phyloP scores from a whole-genome alignment of 2,797 vertebrate genomes.

The Rousettus madagascariensis region DNA sequence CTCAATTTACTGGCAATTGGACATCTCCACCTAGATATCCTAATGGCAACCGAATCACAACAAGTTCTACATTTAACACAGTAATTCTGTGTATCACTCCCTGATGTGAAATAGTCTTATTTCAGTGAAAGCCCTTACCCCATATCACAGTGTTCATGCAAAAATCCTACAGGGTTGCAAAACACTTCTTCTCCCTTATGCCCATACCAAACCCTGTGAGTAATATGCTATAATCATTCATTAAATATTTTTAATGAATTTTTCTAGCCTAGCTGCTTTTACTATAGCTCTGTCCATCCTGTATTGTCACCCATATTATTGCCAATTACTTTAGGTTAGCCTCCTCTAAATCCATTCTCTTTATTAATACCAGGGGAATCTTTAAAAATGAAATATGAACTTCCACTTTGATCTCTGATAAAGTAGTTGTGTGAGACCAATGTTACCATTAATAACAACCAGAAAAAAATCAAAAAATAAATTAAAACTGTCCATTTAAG shows the following conservation, averaged over 20 bases:
- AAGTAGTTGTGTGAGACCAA: background rate
- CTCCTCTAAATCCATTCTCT: background rate
- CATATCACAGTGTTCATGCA: background rate
- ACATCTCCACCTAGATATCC: background rate
- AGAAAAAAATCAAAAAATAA: background rate
- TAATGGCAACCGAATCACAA: background rate
- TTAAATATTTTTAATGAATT: background rate
- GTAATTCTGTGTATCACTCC: background rate
- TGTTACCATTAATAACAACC: background rate
- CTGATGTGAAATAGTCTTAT: background rate
- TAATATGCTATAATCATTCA: background rate
- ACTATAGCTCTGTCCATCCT: background rate
- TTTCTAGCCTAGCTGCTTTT: background rate
- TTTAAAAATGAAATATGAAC: conserved; percentile 4
- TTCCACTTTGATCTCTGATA: background rate
- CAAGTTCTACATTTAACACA: background rate
- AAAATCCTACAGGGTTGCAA: background rate
- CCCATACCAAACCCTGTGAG: background rate
- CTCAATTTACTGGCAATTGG: background rate
- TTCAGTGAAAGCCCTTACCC: background rate
- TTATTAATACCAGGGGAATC: background rate
- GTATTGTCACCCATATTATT: background rate
- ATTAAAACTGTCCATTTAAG: background rate
- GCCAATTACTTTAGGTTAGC: background rate
- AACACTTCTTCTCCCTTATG: background rate